Percentiles rank a stretch among this genome's conserved stretches.
These are phyloP conservation scores for Telmatochromis sp. DNA, from an alignment of 2,113 vertebrate genomes.

Conservation along the genomic window DNA sequence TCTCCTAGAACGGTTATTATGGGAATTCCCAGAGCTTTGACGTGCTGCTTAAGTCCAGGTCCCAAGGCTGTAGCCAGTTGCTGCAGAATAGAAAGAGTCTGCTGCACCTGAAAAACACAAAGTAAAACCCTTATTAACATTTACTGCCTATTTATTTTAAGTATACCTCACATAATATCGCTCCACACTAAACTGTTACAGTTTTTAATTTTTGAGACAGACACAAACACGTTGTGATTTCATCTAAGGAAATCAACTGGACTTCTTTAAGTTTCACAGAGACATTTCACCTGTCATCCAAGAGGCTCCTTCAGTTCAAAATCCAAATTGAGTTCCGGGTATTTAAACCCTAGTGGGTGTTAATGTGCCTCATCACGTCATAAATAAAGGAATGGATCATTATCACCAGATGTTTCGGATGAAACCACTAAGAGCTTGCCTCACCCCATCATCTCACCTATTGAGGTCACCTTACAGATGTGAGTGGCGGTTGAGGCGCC, in stretches of 20 bases:
- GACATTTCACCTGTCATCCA: neutral
- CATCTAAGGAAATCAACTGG: neutral
- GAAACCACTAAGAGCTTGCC: neutral
- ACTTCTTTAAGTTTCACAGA: neutral
- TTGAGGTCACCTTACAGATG: neutral
- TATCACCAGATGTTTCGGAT: neutral
- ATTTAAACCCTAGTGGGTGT: neutral
- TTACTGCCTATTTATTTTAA: neutral
- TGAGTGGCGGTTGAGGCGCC: neutral
- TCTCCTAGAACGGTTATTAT: slow-evolving; percentile 92
- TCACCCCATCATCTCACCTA: neutral
- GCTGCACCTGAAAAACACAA: slow-evolving; percentile 79
- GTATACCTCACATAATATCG: neutral
- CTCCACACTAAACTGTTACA: neutral
- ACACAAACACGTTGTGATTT: neutral
- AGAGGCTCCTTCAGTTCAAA: neutral
- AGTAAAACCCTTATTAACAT: neutral
- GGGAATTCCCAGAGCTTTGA: slow-evolving; percentile 86
- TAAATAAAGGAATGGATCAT: neutral
- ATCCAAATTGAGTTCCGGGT: neutral
- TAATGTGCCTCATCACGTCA: neutral
- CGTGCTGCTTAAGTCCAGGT: slow-evolving; percentile 86
- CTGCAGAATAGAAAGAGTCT: slow-evolving; percentile 88
- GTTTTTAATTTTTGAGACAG: neutral
- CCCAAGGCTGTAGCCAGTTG: slow-evolving; percentile 90